These are phyloP conservation scores for Cebus imitator DNA, from an alignment of 2,113 vertebrate genomes.

Conservation along the genomic window DNA sequence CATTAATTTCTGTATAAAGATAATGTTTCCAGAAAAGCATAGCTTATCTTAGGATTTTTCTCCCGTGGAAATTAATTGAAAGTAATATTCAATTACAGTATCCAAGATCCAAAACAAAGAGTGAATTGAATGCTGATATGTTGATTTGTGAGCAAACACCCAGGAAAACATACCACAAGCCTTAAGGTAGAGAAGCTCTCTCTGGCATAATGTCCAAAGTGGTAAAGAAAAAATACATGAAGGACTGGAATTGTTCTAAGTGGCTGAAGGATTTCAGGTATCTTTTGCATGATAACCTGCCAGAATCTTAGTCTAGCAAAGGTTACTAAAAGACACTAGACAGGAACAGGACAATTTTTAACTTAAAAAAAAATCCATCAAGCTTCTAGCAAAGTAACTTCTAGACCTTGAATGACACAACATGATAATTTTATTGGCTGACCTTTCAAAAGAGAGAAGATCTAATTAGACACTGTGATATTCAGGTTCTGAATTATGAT, in stretches of 20 bases:
- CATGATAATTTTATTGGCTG: constrained; percentile 71
- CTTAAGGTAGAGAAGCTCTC: background rate
- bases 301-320: constrained; percentile 35
- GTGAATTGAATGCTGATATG: background rate
- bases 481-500: constrained; percentile 66
- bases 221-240: background rate
- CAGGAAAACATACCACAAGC: background rate
- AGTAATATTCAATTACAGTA: constrained; percentile 30
- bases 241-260: constrained; percentile 31
- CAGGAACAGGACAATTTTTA: background rate
- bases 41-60: background rate
- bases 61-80: background rate
- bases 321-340: constrained; percentile 6
- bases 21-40: constrained; percentile 20
- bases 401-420: constrained; percentile 66
- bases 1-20: background rate
- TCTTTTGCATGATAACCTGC: background rate
- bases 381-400: constrained; percentile 46
- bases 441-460: constrained; percentile 76
- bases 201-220: background rate
- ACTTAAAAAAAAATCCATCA: background rate
- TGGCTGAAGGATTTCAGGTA: background rate
- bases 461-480: constrained; percentile 73
- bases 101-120: constrained; percentile 37
- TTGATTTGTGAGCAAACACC: background rate